Conservation (phyloP, 2,113 vertebrate genomes). For the Thermophis baileyi region DNA sequence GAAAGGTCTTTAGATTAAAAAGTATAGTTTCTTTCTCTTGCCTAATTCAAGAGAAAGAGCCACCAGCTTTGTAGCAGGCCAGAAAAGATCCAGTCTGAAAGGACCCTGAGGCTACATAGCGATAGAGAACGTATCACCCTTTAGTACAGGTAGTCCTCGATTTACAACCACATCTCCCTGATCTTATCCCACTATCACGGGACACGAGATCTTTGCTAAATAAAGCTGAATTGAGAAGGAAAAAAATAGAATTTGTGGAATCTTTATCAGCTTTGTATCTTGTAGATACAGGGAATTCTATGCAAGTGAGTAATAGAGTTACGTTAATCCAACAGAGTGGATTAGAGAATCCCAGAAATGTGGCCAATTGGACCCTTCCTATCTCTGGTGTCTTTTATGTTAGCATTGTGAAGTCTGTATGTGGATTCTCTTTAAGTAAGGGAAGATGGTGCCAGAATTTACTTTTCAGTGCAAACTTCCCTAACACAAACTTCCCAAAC, state of each 20-base stretch:
- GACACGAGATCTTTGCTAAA: not conserved
- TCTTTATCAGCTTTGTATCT: not conserved
- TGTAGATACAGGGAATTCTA: not conserved
- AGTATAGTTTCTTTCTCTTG: not conserved
- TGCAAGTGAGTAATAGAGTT: not conserved
- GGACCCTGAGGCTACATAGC: fast-evolving
- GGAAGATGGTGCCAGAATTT: not conserved
- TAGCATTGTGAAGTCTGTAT: not conserved
- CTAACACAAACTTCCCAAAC: not conserved
- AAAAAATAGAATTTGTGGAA: not conserved
- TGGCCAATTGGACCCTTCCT: not conserved
- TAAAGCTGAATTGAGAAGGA: not conserved
- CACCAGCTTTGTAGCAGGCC: not conserved
- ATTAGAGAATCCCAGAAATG: not conserved
- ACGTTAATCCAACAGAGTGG: not conserved
- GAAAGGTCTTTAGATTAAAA: constrained; percentile 12
- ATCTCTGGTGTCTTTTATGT: not conserved
- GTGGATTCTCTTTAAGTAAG: not conserved
- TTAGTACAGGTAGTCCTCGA: not conserved
- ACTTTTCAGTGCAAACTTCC: not conserved
- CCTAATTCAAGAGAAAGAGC: not conserved
- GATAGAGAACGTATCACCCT: not conserved
- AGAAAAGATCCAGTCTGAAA: not conserved
- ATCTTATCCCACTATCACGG: not conserved
- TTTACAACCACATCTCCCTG: not conserved